These are phyloP conservation scores for Pegoplata infirma DNA, from an alignment of 2,888 invertebrate genomes.

Conservation along the genomic window DNA sequence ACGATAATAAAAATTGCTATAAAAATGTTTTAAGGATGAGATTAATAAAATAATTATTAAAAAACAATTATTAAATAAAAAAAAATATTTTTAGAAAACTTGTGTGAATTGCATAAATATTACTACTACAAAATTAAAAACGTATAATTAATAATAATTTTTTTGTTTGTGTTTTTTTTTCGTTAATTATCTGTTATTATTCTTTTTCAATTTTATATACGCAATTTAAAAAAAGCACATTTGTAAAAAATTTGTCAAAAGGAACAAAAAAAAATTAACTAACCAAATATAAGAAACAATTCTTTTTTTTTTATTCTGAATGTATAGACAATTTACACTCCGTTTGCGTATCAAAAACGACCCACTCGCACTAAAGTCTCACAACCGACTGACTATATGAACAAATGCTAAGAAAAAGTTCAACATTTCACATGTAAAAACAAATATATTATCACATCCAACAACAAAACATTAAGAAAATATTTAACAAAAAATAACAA, in stretches of 20 bases:
- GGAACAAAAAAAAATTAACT: conserved; percentile 19
- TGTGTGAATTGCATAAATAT: conserved; percentile 50
- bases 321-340: conserved; percentile 25
- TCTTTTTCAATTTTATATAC: conserved; percentile 7
- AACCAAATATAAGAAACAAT: conserved; percentile 60
- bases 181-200: conserved; percentile 1
- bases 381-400: conserved; percentile 71
- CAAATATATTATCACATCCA: conserved; percentile 28
- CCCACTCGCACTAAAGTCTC: conserved; percentile 73
- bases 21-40: conserved; percentile 23
- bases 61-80: conserved; percentile 21
- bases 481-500: conserved; percentile 28
- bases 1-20: conserved; percentile 58
- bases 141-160: too few relatives aligned
- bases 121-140: conserved; percentile 49
- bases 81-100: conserved; percentile 26
- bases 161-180: too few relatives aligned
- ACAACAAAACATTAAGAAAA: neutral
- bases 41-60: neutral
- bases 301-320: conserved; percentile 39
- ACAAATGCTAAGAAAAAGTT: conserved; percentile 61
- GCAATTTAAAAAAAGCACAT: conserved; percentile 27
- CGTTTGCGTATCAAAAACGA: conserved; percentile 42
- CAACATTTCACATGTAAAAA: conserved; percentile 27
- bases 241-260: conserved; percentile 24